phyloP scores from a whole-genome alignment of 1,140 invertebrate species.

The Pseudomyrmex cubaensis region DNA sequence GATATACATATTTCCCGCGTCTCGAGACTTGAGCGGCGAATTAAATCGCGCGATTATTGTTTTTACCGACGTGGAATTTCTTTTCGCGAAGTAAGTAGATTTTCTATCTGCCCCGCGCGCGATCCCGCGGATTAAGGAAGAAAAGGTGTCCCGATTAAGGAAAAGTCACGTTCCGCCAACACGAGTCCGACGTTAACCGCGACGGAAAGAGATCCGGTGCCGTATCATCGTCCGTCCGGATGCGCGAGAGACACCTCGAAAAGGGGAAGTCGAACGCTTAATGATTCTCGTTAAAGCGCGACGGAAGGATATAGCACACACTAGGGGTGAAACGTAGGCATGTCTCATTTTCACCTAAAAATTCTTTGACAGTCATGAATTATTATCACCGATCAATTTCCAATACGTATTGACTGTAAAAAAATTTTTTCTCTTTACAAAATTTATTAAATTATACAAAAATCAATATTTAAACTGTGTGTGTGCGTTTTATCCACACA shows the following conservation, averaged over 20 bases:
- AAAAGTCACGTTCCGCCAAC: constrained; percentile 59
- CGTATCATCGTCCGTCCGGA: constrained; percentile 16
- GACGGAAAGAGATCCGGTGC: constrained; percentile 27
- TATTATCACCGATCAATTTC: neutral
- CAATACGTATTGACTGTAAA: no score
- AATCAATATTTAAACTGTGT: no score
- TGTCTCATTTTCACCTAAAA: neutral
- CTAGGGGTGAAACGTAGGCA: neutral
- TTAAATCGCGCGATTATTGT: constrained; percentile 7
- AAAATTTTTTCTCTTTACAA: neutral
- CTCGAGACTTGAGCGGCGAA: no score
- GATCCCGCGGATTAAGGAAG: constrained; percentile 56
- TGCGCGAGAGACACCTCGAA: constrained; percentile 33
- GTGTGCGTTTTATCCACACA: neutral
- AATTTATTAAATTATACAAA: constrained; percentile 1
- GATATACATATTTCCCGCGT: no score
- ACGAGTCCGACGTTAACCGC: constrained; percentile 43
- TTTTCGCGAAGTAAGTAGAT: constrained; percentile 38
- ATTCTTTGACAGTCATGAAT: neutral
- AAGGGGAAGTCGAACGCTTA: constrained; percentile 34
- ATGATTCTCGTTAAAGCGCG: constrained; percentile 57
- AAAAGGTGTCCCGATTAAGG: constrained; percentile 43
- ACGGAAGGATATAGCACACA: neutral
- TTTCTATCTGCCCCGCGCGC: constrained; percentile 13
- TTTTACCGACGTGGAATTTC: neutral